Conservation (phyloP, 2,113 vertebrate genomes). For the Motacilla tschutschensis region DNA sequence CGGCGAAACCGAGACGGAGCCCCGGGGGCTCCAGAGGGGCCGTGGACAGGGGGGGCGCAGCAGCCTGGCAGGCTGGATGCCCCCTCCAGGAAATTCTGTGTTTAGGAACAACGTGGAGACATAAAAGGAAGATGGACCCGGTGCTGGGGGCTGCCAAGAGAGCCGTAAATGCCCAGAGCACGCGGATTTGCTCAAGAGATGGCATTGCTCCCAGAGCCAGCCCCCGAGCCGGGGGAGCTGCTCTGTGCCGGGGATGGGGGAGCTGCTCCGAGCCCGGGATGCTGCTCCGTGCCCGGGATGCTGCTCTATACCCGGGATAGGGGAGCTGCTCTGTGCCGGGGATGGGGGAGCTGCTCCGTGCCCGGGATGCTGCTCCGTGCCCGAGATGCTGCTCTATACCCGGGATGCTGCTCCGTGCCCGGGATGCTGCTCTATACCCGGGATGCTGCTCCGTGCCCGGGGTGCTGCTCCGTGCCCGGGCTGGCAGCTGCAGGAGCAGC, state of each 20-base stretch:
- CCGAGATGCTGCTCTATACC: too few relatives aligned
- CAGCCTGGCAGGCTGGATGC: neutral
- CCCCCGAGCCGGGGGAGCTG: fast-evolving
- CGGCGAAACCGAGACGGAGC: too few relatives aligned
- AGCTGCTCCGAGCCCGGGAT: too few relatives aligned
- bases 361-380: neutral
- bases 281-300: too few relatives aligned
- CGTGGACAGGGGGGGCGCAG: neutral
- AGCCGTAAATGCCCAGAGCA: neutral
- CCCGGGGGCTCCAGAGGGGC: neutral
- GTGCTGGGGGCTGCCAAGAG: neutral
- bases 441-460: too few relatives aligned
- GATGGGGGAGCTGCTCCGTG: neutral
- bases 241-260: neutral
- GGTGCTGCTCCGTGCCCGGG: neutral
- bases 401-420: too few relatives aligned
- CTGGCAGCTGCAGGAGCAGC: too few relatives aligned
- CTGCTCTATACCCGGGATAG: too few relatives aligned
- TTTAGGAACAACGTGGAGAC: neutral
- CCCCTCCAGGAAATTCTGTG: neutral
- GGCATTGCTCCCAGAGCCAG: neutral
- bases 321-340: too few relatives aligned
- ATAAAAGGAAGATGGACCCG: neutral
- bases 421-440: too few relatives aligned
- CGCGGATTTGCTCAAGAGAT: fast-evolving